Conservation (phyloP, 2,888 invertebrate species). For the Apamea sordens region DNA sequence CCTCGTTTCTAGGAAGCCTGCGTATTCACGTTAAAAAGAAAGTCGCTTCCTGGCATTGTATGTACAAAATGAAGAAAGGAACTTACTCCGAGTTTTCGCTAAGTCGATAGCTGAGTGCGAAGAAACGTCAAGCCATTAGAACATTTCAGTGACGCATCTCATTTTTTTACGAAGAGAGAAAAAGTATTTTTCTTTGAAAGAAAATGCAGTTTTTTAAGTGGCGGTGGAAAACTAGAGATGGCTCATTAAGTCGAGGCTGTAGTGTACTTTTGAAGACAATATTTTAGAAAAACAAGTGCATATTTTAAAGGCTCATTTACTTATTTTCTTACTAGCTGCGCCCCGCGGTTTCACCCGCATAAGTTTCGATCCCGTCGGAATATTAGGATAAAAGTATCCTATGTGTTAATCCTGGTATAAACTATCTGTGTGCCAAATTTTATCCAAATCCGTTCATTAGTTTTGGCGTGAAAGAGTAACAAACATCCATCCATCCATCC, state of each 20-base stretch:
- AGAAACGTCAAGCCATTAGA: slow-evolving; percentile 62
- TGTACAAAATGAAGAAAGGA: slow-evolving; percentile 40
- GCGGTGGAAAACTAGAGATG: slow-evolving; percentile 10
- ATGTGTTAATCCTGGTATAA: too few relatives aligned
- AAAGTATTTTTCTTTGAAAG: slow-evolving; percentile 32
- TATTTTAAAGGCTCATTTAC: neutral
- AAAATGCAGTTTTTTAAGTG: slow-evolving; percentile 56
- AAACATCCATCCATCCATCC: too few relatives aligned
- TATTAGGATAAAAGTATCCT: too few relatives aligned
- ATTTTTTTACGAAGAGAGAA: slow-evolving; percentile 43
- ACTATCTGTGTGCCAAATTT: too few relatives aligned
- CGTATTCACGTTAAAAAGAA: slow-evolving; percentile 20
- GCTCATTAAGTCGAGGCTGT: slow-evolving; percentile 20
- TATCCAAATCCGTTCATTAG: too few relatives aligned
- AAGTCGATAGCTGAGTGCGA: slow-evolving; percentile 63
- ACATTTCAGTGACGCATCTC: slow-evolving; percentile 59
- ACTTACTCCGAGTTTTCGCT: slow-evolving; percentile 48
- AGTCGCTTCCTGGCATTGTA: slow-evolving; percentile 10
- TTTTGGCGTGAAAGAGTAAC: too few relatives aligned
- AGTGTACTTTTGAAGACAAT: neutral
- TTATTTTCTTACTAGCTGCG: too few relatives aligned
- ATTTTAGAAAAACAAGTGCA: neutral
- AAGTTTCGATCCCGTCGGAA: too few relatives aligned
- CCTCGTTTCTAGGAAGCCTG: neutral
- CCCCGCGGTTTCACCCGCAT: too few relatives aligned